Evolutionary conservation across 2,797 vertebrate species (phyloP).

Genomic region (Amniataba percoides): DNA sequence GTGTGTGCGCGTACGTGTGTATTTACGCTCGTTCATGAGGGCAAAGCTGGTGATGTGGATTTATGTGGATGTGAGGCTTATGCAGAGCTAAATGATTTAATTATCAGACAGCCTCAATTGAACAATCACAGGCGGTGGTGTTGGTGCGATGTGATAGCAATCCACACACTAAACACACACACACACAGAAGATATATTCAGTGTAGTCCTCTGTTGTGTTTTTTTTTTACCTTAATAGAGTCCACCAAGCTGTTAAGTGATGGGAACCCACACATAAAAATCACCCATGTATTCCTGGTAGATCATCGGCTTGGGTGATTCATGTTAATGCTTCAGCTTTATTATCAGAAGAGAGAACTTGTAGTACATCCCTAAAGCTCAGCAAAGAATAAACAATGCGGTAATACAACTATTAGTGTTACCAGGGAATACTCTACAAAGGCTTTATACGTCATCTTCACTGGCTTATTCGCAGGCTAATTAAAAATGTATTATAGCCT

Average conservation of each 20-base stretch:
- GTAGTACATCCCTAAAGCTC: neutral
- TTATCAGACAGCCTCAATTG: slow-evolving; percentile 76
- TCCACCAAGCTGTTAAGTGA: slow-evolving; percentile 46
- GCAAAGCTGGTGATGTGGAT: slow-evolving; percentile 72
- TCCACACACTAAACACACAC: slow-evolving; percentile 27
- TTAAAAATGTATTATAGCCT: neutral
- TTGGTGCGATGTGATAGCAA: slow-evolving; percentile 55
- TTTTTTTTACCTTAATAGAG: slow-evolving; percentile 29
- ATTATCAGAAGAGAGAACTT: slow-evolving; percentile 7
- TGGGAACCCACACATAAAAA: slow-evolving; percentile 36
- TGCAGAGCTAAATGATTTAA: slow-evolving; percentile 79
- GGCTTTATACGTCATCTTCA: neutral
- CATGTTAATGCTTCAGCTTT: slow-evolving; percentile 12
- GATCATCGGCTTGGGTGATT: slow-evolving; percentile 26
- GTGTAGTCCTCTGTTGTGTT: slow-evolving; percentile 17
- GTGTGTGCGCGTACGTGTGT: slow-evolving; percentile 36
- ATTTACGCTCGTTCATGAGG: slow-evolving; percentile 13
- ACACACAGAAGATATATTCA: slow-evolving; percentile 20
- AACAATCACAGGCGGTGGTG: slow-evolving; percentile 58
- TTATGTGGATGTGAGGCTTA: slow-evolving; percentile 77
- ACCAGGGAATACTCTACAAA: neutral
- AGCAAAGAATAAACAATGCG: neutral
- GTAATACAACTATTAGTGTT: neutral
- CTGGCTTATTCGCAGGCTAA: neutral
- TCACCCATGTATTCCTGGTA: slow-evolving; percentile 28